A percentile compares a stretch with the other conserved stretches of the same genome.
Evolutionary conservation across 2,113 vertebrate genomes (phyloP).

Genomic region (Thomomys bottae): DNA sequence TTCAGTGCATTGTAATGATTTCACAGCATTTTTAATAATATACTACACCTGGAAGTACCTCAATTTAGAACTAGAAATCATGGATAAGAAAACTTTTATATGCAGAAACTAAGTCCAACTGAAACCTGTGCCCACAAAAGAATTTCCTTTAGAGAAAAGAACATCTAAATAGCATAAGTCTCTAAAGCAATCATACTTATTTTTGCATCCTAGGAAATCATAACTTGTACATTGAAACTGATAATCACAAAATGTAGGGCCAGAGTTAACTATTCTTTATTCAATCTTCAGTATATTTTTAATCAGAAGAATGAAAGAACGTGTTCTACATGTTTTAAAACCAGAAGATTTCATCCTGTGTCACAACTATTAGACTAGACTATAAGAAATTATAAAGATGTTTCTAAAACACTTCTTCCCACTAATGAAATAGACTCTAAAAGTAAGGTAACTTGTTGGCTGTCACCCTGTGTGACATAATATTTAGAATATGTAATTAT

Average conservation of each 20-base stretch:
- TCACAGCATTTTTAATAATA: conserved; percentile 12
- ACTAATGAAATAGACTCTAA: neutral
- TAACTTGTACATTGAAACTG: neutral
- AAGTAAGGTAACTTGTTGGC: neutral
- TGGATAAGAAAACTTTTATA: conserved; percentile 46
- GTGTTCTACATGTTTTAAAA: conserved; percentile 18
- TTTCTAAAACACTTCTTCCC: neutral
- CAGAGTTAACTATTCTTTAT: neutral
- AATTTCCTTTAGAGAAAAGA: conserved; percentile 21
- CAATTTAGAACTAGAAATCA: conserved; percentile 14
- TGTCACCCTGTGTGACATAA: neutral
- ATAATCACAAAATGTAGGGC: neutral
- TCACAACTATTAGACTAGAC: neutral
- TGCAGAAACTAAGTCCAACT: conserved; percentile 20
- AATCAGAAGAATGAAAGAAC: neutral
- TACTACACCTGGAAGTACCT: neutral
- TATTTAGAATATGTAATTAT: conserved; percentile 37
- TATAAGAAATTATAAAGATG: neutral
- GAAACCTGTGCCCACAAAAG: neutral
- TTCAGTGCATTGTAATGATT: conserved; percentile 41
- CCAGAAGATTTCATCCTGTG: neutral
- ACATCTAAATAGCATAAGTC: neutral
- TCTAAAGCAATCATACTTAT: neutral
- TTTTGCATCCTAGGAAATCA: neutral
- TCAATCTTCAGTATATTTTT: neutral